Percentiles rank a stretch among this genome's conserved stretches.
Conservation (phyloP, 2,888 invertebrate species). For the Nomada ferruginata region DNA sequence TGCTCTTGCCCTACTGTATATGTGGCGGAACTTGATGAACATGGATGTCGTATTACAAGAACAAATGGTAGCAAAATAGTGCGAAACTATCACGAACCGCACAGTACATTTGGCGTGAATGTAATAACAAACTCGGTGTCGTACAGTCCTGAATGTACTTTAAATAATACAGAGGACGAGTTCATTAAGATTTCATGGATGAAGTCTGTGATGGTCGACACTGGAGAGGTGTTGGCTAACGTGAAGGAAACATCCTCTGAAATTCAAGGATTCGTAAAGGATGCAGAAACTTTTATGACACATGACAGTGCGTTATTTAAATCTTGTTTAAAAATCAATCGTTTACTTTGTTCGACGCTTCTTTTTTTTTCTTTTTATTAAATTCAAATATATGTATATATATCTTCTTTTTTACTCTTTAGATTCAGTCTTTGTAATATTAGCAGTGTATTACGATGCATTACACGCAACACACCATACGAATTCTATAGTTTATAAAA, state of each 20-base stretch:
- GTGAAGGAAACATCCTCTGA: constrained; percentile 32
- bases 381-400: neutral
- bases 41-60: constrained; percentile 47
- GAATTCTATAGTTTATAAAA: constrained; percentile 72
- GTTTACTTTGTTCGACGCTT: neutral
- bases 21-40: constrained; percentile 62
- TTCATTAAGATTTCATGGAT: constrained; percentile 72
- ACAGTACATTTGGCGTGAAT: constrained; percentile 64
- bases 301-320: constrained; percentile 56
- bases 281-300: constrained; percentile 66
- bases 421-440: constrained; percentile 72
- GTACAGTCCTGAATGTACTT: constrained; percentile 63
- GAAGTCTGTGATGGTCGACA: constrained; percentile 23
- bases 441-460: constrained; percentile 76
- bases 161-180: constrained; percentile 47
- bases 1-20: constrained; percentile 74
- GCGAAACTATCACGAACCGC: constrained; percentile 68
- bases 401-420: neutral
- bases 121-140: constrained; percentile 70
- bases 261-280: constrained; percentile 72
- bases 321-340: neutral
- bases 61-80: constrained; percentile 50
- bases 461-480: constrained; percentile 62
- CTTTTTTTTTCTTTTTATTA: neutral
- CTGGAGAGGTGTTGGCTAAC: constrained; percentile 7